Evolutionary conservation across 2,113 vertebrate genomes (phyloP).

Genomic region (Oreochromis tanganicae): DNA sequence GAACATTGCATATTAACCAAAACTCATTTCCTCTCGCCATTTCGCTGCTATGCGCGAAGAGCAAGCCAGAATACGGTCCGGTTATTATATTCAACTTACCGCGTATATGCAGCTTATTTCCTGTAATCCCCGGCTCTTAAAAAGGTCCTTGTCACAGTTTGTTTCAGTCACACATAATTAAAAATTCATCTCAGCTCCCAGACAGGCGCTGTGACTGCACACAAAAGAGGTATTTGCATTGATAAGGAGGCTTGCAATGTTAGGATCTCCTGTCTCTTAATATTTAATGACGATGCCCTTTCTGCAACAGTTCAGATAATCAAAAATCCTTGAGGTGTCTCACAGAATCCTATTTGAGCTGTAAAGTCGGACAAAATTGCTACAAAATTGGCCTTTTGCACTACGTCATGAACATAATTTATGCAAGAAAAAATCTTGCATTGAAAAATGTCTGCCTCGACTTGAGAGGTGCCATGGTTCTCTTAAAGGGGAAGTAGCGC

Average conservation of each 20-base stretch:
- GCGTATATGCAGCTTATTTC: slow-evolving; percentile 55
- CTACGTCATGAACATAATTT: slow-evolving; percentile 99
- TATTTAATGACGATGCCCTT: slow-evolving; percentile 70
- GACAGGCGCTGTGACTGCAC: slow-evolving; percentile 73
- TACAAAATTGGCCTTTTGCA: slow-evolving; percentile 85
- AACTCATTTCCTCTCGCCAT: slow-evolving; percentile 77
- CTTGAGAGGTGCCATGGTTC: slow-evolving; percentile 64
- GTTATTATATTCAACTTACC: slow-evolving; percentile 71
- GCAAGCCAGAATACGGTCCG: neutral
- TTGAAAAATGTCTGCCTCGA: slow-evolving; percentile 77
- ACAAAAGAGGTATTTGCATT: slow-evolving; percentile 83
- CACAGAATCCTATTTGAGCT: slow-evolving; percentile 42
- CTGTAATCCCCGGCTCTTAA: slow-evolving; percentile 53
- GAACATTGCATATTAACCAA: slow-evolving; percentile 94
- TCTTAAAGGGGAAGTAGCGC: slow-evolving; percentile 73
- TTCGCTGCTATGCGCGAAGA: slow-evolving; percentile 51
- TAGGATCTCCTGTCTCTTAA: slow-evolving; percentile 66
- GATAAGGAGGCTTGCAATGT: slow-evolving; percentile 75
- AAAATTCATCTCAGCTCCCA: slow-evolving; percentile 82
- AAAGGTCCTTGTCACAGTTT: slow-evolving; percentile 74
- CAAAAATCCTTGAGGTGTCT: slow-evolving; percentile 40
- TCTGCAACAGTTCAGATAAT: slow-evolving; percentile 38
- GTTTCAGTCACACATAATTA: slow-evolving; percentile 77
- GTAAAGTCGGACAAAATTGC: slow-evolving; percentile 69
- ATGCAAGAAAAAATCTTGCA: slow-evolving; percentile 90